Conservation (phyloP, 2,888 invertebrate species). For the Candidula unifasciata region DNA sequence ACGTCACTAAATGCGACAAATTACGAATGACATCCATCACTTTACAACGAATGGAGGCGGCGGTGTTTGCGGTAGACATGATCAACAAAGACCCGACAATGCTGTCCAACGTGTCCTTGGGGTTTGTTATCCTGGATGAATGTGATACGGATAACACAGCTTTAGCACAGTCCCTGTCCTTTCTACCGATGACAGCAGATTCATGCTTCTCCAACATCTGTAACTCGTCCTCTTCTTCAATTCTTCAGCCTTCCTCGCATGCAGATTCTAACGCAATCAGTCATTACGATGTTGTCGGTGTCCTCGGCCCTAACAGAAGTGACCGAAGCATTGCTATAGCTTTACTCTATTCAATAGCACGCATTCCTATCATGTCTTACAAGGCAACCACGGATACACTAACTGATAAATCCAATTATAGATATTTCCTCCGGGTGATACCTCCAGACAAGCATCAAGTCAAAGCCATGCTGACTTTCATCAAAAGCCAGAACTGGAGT, state of each 20-base stretch:
- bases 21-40: constrained; percentile 36
- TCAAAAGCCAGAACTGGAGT: constrained; percentile 82
- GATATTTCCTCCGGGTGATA: constrained; percentile 66
- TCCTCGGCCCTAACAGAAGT: constrained; percentile 61
- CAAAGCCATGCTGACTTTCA: constrained; percentile 59
- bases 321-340: constrained; percentile 61
- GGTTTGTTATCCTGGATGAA: constrained; percentile 65
- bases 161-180: constrained; percentile 63
- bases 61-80: constrained; percentile 60
- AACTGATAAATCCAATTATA: constrained; percentile 61
- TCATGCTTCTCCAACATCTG: constrained; percentile 18
- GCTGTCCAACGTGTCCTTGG: constrained; percentile 60
- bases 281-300: constrained; percentile 59
- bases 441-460: constrained; percentile 66
- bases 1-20: constrained; percentile 4
- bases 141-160: constrained; percentile 63
- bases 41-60: constrained; percentile 64
- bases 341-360: constrained; percentile 54
- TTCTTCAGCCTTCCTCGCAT: background rate
- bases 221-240: constrained; percentile 10
- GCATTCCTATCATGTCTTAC: constrained; percentile 56
- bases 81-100: constrained; percentile 59
- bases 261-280: constrained; percentile 2
- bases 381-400: constrained; percentile 61
- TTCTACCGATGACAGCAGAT: constrained; percentile 54